Evolutionary conservation across 1,140 invertebrate species (phyloP), one percentile per base, ranked within the genome.

Genomic region (Chironomus striatipennis): DNA sequence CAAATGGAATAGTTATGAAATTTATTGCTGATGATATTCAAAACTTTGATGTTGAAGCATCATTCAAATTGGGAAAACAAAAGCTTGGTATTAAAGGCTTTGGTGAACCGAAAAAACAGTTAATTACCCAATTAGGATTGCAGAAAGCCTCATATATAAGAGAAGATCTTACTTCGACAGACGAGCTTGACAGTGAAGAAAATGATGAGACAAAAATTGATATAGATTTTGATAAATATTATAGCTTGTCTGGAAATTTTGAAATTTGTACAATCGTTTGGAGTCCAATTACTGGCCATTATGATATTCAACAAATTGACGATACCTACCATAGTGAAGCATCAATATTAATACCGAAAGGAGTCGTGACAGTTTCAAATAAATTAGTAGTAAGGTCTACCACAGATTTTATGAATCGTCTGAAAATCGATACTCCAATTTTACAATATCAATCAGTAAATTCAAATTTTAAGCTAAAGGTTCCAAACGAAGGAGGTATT

Each of bases 1-100:
- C 92, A 79, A 91, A 89, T 77, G 91, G 91, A 0, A 82, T 90
- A 4, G 88, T 91, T 0, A 84, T 87, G 0, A 92, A 92, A 79
- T 85, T 91, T 73, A 82, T 92, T 21, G 73, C 83, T 0, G 82
- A 84, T 76, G 81, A 84, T 34, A 81, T 90, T 10, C 86, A 86
- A 73, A 70, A 70, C 10, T 82, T 93, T 21, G 88, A 93, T 75
- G 87, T 88, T 1, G 89, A 92, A 80, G 78, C 90, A 76, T 88
- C 90, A 10, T 77, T 90, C 0, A 86, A 87, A 76, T 79, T 92
- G 20, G 90, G 90, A 7, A 85, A 88, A 77, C 86, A 87, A 75
- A 90, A 78, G 72, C 79, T 89, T 17, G 88, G 88, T 9, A 79
- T 87, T 24, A 85, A 85, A 72, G 81, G 84, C 82, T 75, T 83